Percentiles rank a stretch among this genome's conserved stretches.
These are phyloP conservation scores for Monoplex corrugatus DNA, from an alignment of 2,888 invertebrate genomes.

Conservation along the genomic window DNA sequence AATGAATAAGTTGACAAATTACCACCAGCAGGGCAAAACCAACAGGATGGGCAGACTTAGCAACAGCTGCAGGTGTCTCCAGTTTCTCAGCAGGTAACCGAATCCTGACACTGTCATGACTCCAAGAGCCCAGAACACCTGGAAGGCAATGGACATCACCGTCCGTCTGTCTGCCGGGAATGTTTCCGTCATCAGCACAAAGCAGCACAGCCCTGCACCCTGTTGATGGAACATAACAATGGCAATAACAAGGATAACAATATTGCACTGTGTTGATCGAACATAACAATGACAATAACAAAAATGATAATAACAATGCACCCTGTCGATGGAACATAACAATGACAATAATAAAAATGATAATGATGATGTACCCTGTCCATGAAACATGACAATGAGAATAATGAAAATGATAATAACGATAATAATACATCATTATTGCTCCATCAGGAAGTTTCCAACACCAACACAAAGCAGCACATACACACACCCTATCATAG, in stretches of 20 bases:
- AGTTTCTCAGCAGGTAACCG: conserved; percentile 70
- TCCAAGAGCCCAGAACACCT: conserved; percentile 73
- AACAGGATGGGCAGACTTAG: conserved; percentile 71
- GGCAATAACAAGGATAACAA: not conserved
- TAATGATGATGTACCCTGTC: not conserved
- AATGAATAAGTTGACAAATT: not conserved
- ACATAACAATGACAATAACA: conserved; percentile 73
- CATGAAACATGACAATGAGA: no score
- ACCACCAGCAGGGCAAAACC: conserved; percentile 40
- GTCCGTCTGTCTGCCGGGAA: conserved; percentile 69
- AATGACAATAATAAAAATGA: no score
- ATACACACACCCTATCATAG: no score
- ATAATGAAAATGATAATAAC: conserved; percentile 69
- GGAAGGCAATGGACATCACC: conserved; percentile 68
- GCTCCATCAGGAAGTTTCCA: no score
- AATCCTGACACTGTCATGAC: conserved; percentile 69
- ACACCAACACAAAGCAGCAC: no score
- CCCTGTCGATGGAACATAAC: conserved; percentile 72
- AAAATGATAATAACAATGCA: conserved; percentile 69
- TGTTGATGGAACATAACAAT: no score
- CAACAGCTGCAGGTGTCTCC: conserved; percentile 70
- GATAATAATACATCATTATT: no score
- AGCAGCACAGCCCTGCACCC: conserved; percentile 71
- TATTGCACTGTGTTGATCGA: not conserved
- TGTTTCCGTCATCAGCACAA: conserved; percentile 72